These are phyloP conservation scores for Caenorhabditis sp. DNA, from an alignment of 2,888 invertebrate species.

Conservation along the genomic window DNA sequence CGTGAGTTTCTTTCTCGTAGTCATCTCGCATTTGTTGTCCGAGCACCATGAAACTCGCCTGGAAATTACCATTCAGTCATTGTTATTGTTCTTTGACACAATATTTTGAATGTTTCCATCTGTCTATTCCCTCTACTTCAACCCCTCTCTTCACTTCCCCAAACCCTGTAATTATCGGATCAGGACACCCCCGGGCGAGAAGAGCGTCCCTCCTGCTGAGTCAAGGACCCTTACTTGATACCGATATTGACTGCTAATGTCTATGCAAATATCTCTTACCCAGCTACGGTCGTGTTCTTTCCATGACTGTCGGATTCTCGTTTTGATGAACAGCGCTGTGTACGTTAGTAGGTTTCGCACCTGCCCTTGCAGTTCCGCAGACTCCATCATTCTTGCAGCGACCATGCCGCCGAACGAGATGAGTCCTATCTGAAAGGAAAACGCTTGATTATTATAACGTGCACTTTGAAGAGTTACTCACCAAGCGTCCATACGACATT, in stretches of 20 bases:
- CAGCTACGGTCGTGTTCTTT: constrained; percentile 66
- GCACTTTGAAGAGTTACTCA: constrained; percentile 24
- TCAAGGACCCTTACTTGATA: constrained; percentile 34
- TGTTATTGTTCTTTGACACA: constrained; percentile 3
- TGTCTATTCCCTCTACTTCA: neutral
- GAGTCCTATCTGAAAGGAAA: constrained; percentile 65
- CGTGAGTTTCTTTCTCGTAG: constrained; percentile 26
- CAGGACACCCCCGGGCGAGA: constrained; percentile 10
- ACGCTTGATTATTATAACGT: neutral
- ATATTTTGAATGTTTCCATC: constrained; percentile 19
- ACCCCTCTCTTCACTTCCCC: constrained; percentile 19
- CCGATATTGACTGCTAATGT: constrained; percentile 53
- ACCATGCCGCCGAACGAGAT: constrained; percentile 72
- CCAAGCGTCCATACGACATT: constrained; percentile 72
- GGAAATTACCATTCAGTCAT: constrained; percentile 1
- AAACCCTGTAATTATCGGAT: constrained; percentile 67
- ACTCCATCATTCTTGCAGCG: constrained; percentile 50
- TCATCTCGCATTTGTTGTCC: constrained; percentile 49
- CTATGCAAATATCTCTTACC: constrained; percentile 67
- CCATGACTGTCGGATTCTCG: constrained; percentile 70
- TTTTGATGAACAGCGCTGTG: constrained; percentile 70
- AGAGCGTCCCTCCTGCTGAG: constrained; percentile 31
- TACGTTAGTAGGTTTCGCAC: constrained; percentile 67
- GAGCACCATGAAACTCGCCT: constrained; percentile 67
- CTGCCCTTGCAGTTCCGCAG: constrained; percentile 49